Evolutionary conservation across 2,113 vertebrate genomes (phyloP).

Genomic region (Cervus canadensis): DNA sequence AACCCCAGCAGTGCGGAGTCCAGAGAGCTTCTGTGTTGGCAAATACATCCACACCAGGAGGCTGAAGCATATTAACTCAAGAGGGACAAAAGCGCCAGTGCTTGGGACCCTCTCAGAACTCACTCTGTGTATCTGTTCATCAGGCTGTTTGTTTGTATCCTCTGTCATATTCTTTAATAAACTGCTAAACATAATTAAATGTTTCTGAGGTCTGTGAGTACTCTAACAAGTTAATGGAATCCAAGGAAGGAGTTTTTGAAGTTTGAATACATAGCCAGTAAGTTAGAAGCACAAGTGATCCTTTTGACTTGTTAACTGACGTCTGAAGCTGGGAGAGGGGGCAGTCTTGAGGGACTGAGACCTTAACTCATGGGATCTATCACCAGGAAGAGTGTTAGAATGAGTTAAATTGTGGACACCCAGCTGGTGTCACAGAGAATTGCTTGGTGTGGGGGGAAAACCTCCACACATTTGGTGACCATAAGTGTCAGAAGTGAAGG

Average conservation of each 20-base stretch:
- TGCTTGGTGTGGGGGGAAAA: neutral
- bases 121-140: neutral
- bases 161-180: neutral
- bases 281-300: neutral
- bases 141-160: neutral
- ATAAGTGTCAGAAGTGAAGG: neutral
- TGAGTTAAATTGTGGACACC: neutral
- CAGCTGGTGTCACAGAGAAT: neutral
- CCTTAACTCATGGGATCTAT: neutral
- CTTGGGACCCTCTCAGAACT: neutral
- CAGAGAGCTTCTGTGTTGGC: neutral
- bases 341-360: neutral
- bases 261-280: neutral
- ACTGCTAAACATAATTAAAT: neutral
- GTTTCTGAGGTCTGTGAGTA: neutral
- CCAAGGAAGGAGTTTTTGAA: neutral
- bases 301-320: neutral
- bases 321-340: neutral
- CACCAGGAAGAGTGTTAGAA: neutral
- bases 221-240: neutral
- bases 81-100: neutral
- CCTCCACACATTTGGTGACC: neutral
- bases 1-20: neutral
- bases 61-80: neutral
- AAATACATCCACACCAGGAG: neutral